These are phyloP conservation scores for Microplitis manilae DNA, from an alignment of 2,888 invertebrate species.

Conservation along the genomic window DNA sequence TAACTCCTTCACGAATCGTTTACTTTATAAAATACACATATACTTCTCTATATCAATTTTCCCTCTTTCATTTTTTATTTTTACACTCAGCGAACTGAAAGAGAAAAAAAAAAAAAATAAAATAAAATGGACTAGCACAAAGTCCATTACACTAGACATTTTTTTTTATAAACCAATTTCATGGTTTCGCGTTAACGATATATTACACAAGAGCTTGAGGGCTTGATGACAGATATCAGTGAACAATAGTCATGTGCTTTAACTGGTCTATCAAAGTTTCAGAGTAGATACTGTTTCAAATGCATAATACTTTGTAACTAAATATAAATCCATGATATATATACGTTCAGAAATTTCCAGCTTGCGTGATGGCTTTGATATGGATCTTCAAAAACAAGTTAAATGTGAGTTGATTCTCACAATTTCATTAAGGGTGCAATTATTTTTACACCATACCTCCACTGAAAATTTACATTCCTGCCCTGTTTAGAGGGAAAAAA, in stretches of 20 bases:
- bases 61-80: conserved; percentile 11
- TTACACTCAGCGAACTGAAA: neutral
- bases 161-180: conserved; percentile 15
- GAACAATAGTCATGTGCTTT: neutral
- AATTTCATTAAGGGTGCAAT: too few species aligned
- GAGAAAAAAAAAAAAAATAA: neutral
- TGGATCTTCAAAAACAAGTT: neutral
- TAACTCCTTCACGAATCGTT: conserved; percentile 1
- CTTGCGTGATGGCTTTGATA: neutral
- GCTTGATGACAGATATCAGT: conserved; percentile 7
- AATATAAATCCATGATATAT: neutral
- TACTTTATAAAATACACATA: neutral
- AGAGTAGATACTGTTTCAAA: neutral
- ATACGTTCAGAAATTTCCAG: neutral
- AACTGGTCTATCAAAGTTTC: neutral
- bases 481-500: too few species aligned
- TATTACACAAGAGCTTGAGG: neutral
- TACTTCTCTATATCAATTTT: neutral
- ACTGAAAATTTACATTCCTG: too few species aligned
- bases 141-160: neutral
- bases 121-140: neutral
- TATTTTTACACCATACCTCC: too few species aligned
- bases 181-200: neutral
- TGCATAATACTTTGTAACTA: neutral
- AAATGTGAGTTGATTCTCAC: too few species aligned